Percentiles rank a stretch among this genome's conserved stretches.
These are phyloP conservation scores for Sinocyclocheilus maitianheensis DNA, from an alignment of 2,113 vertebrate genomes.

Conservation along the genomic window DNA sequence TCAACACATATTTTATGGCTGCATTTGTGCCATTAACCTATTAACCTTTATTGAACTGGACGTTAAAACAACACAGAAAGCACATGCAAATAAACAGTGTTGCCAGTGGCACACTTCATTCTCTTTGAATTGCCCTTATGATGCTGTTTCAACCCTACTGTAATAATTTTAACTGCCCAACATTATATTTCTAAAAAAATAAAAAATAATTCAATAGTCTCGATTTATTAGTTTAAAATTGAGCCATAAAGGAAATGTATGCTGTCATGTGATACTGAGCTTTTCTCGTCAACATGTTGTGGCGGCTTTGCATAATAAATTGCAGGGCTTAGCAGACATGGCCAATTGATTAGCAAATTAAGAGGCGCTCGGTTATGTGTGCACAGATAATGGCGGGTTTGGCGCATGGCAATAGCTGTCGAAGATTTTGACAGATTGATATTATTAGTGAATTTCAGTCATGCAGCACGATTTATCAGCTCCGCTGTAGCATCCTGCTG, in stretches of 20 bases:
- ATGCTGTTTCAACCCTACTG: not conserved
- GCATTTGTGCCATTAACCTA: not conserved
- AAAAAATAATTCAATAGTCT: not conserved
- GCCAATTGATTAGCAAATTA: slow-evolving; percentile 35
- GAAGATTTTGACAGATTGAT: slow-evolving; percentile 31
- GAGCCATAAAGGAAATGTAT: not conserved
- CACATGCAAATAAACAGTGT: not conserved
- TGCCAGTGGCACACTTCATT: not conserved
- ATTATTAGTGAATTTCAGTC: slow-evolving; percentile 44
- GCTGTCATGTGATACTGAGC: not conserved
- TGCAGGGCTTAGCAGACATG: slow-evolving; percentile 20
- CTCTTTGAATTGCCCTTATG: not conserved
- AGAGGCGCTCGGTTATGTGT: slow-evolving; percentile 21
- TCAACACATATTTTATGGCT: not conserved
- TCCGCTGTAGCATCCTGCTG: slow-evolving; percentile 17
- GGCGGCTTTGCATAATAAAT: slow-evolving; percentile 31
- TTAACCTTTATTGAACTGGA: not conserved
- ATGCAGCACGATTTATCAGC: slow-evolving; percentile 31
- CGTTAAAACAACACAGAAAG: not conserved
- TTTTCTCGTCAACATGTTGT: slow-evolving; percentile 23
- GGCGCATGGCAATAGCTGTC: slow-evolving; percentile 9
- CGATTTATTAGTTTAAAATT: slow-evolving; percentile 16
- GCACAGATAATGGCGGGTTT: slow-evolving; percentile 18
- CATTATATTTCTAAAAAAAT: not conserved
- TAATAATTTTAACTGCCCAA: not conserved